Evolutionary conservation across 2,797 vertebrate species (phyloP), one percentile per base, ranked within the genome.

Genomic region (Hephaestus fuliginosus): DNA sequence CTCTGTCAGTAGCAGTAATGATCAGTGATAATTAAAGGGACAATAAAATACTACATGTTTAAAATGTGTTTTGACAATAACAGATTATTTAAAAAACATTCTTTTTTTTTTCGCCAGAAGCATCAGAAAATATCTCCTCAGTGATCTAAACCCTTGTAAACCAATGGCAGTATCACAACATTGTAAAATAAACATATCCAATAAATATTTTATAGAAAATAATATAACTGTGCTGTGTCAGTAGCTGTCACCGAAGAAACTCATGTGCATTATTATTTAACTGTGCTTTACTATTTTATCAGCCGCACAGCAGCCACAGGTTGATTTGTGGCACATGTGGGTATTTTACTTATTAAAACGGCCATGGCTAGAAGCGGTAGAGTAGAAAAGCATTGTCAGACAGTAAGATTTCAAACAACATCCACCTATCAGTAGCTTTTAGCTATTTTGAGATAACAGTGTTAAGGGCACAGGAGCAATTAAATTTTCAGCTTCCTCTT

Each of bases 381-480:
- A 68, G 70, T 41, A 80, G 57, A 44, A 17, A 44, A 66, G 33
- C 65, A 51, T 5, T 79, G 33, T 75, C 48, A 70, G 48, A 73
- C 5, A 48, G 25, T 55, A 13, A 52, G 22, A 62, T 74, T 79
- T 80, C 22, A 67, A 66, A 76, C 71, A 44, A 65, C 39, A 60
- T 39, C 20, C 28, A 55, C 13, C 57, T 58, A 60, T 72, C 53
- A n/a, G 36, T 51, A 28, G 52, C 57, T 81, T 55, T 75, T 53
- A 74, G 79, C 66, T 60, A 10, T 74, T 77, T 15, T 18, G 33
- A 64, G 41, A 58, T 74, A 52, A 57, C 49, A 20, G 36, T 11
- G 53, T 77, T 76, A 5, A 71, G 46, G 22, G 61, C 22, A 44
- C 62, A 53, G 22, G 44, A 72, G 46, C 30, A 65, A 81, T 83